phyloP scores from a whole-genome alignment of 2,797 vertebrate genomes.

The Megaceryle alcyon region DNA sequence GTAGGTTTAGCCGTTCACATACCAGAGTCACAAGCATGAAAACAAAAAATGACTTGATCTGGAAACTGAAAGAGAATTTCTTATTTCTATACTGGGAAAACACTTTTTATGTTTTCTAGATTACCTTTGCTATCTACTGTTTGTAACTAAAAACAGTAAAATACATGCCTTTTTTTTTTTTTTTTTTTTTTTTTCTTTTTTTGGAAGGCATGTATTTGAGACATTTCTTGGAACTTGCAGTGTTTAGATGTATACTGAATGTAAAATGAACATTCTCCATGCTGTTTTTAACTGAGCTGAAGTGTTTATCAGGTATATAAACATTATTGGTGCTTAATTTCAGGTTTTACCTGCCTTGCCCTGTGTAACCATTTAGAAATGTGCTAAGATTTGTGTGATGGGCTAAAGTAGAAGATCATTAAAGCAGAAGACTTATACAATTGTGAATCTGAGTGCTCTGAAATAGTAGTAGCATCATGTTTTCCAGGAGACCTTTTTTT shows the following conservation, averaged over 20 bases:
- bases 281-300: background rate
- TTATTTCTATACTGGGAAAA: background rate
- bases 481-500: conserved; percentile 69
- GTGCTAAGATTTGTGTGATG: conserved; percentile 11
- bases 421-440: conserved; percentile 43
- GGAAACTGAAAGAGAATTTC: background rate
- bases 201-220: background rate
- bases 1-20: background rate
- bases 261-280: background rate
- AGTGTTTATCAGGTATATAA: background rate
- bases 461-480: conserved; percentile 72
- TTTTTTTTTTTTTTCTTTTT: background rate
- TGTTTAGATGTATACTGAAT: background rate
- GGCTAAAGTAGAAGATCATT: conserved; percentile 5
- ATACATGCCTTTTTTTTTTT: background rate
- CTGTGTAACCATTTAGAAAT: background rate
- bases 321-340: background rate
- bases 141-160: background rate
- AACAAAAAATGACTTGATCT: background rate
- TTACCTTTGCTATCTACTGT: background rate
- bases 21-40: background rate
- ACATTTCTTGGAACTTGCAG: background rate
- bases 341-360: conserved; percentile 13
- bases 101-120: background rate
- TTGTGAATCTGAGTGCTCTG: conserved; percentile 52